These are phyloP conservation scores for Periophthalmodon schlosseri DNA, from an alignment of 2,113 vertebrate species.

Conservation along the genomic window DNA sequence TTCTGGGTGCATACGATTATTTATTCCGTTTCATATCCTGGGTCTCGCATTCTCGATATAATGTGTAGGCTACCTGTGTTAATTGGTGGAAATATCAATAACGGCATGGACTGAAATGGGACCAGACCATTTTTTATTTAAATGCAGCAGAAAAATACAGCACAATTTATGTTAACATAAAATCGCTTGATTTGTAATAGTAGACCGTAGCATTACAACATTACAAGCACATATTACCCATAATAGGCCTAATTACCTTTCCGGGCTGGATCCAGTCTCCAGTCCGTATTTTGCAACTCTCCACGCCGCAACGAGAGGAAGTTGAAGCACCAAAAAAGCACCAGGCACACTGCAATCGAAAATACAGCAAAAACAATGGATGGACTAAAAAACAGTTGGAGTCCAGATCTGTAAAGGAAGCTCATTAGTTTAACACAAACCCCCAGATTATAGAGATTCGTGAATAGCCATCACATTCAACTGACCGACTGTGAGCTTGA, in stretches of 20 bases:
- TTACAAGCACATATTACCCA: neutral
- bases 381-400: constrained; percentile 15
- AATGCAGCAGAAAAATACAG: neutral
- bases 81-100: neutral
- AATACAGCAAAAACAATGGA: constrained; percentile 19
- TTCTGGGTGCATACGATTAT: neutral
- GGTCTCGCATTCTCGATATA: constrained; percentile 5
- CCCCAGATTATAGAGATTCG: neutral
- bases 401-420: neutral
- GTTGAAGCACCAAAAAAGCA: constrained; percentile 54
- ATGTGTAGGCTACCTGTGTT: neutral
- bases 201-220: neutral
- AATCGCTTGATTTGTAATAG: neutral
- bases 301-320: constrained; percentile 73
- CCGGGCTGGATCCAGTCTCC: constrained; percentile 40
- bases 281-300: constrained; percentile 57
- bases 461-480: neutral
- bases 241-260: neutral
- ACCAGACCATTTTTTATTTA: too few relatives aligned
- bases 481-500: constrained; percentile 1
- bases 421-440: neutral
- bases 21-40: neutral
- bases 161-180: neutral
- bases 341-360: constrained; percentile 14
- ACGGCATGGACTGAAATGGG: too few relatives aligned